These are phyloP conservation scores for Bradynema listronoti DNA, from an alignment of 1,140 invertebrate species.

Conservation along the genomic window DNA sequence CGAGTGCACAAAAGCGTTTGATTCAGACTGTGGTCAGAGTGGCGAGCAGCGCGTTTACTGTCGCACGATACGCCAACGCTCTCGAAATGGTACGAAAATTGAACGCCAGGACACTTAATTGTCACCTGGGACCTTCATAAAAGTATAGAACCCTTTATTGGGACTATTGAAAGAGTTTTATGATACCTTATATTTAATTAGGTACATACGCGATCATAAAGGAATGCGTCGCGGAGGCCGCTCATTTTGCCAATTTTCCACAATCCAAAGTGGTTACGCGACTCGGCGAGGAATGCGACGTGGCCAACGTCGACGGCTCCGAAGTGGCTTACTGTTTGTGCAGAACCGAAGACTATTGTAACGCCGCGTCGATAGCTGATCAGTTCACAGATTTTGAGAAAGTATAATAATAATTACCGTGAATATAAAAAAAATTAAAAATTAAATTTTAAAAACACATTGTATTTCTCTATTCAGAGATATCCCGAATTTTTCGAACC, in stretches of 20 bases:
- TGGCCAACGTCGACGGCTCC: slow-evolving; percentile 39
- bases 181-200: slow-evolving; percentile 8
- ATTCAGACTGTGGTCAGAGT: slow-evolving; percentile 47
- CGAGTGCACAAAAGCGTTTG: slow-evolving; percentile 42
- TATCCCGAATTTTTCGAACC: slow-evolving; percentile 45
- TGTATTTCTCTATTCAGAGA: slow-evolving; percentile 33
- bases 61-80: slow-evolving; percentile 35
- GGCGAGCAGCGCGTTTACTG: too few species aligned
- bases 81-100: slow-evolving; percentile 29
- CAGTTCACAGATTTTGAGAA: slow-evolving; percentile 48
- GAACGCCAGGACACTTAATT: too few species aligned
- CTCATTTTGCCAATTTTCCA: slow-evolving; percentile 48
- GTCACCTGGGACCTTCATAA: too few species aligned
- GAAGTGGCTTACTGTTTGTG: slow-evolving; percentile 51
- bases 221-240: slow-evolving; percentile 48
- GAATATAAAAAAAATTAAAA: neutral
- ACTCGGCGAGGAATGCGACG: slow-evolving; percentile 46
- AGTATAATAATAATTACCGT: slow-evolving; percentile 13
- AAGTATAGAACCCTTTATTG: slow-evolving; percentile 24
- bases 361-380: slow-evolving; percentile 39
- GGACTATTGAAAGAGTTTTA: neutral
- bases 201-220: slow-evolving; percentile 49
- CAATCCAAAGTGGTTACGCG: slow-evolving; percentile 35
- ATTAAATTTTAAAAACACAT: slow-evolving; percentile 12
- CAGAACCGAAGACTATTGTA: slow-evolving; percentile 26